Conservation (phyloP, 2,113 vertebrate genomes). For the Raphicerus campestris region DNA sequence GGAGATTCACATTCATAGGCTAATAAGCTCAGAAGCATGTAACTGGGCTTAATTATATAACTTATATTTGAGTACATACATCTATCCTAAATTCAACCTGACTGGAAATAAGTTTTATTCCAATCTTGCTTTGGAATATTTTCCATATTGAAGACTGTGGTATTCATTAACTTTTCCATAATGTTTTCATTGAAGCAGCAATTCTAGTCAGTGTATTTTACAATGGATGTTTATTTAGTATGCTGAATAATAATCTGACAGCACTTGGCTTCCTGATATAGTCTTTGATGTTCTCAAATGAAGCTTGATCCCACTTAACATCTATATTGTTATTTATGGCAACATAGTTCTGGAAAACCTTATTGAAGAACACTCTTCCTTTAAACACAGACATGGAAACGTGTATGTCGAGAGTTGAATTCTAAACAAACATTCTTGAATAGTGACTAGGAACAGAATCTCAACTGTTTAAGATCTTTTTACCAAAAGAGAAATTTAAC, state of each 20-base stretch:
- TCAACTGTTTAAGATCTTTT: background rate
- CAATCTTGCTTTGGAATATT: conserved; percentile 36
- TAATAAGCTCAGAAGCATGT: conserved; percentile 51
- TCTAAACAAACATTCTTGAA: conserved; percentile 15
- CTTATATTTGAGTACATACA: background rate
- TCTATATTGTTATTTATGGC: conserved; percentile 16
- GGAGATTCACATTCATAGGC: conserved; percentile 49
- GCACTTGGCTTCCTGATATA: conserved; percentile 29
- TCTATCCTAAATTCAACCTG: conserved; percentile 7
- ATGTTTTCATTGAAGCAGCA: conserved; percentile 35
- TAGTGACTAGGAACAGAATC: background rate
- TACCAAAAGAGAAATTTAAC: background rate
- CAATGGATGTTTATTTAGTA: conserved; percentile 64
- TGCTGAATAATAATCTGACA: conserved; percentile 27
- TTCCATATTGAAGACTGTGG: background rate
- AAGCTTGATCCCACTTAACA: conserved; percentile 32
- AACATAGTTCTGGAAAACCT: conserved; percentile 26
- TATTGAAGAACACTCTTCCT: background rate
- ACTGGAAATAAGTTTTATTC: conserved; percentile 33
- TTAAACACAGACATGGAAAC: background rate
- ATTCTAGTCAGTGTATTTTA: conserved; percentile 50
- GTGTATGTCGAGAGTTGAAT: background rate
- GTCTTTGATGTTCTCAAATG: conserved; percentile 56
- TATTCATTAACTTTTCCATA: conserved; percentile 42
- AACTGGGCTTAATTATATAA: conserved; percentile 18